Base-by-base conservation (phyloP, 2,113 vertebrate species). In the Aviceda subcristata region DNA sequence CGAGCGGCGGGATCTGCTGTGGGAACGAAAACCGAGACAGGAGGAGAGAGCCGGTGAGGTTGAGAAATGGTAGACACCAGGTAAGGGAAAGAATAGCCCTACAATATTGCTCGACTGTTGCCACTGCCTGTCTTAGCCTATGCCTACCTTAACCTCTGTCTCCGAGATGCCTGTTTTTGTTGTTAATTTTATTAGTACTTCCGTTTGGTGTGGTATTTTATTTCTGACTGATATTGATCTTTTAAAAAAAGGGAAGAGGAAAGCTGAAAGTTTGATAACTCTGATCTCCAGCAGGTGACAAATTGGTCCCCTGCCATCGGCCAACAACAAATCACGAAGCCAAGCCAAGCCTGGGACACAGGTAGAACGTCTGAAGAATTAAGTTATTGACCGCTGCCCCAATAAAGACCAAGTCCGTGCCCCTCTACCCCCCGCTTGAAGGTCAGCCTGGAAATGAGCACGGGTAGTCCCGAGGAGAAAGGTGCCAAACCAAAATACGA, bases 351-450 rank as follows among this genome's bases (percentile, higher is more conserved):
- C 55, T 30, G 36, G 38, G 34, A 6, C 45, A 13, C 3, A 13
- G 53, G 26, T 8, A 32, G 56, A 34, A 63, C 20, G 4, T 0
- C 3, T 0, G 63, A n/a, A 1, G 15, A 46, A 24, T 4, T 1
- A 21, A 79, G 57, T 20, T 11, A 41, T 3, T 48, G 71, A 41
- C 13, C 3, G 8, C 36, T 0, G 3, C 18, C 2, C 24, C 13
- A 15, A 21, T 2, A 2, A 22, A 34, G 43, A 11, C 36, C 15
- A 0, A 5, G 12, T 8, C 39, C 3, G 7, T 0, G 8, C 9
- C 11, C 6, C 18, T 38, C 9, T 15, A 7, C 16, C 9, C 15
- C 4, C 1, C 2, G 0, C 41, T 34, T 16, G 26, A 10, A 16
- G 27, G n/a, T 43, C 64, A 39, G 27, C 12, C 59, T 57, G 66